Base-by-base conservation (phyloP, 1,140 invertebrate species). In the Chionoecetes opilio region DNA sequence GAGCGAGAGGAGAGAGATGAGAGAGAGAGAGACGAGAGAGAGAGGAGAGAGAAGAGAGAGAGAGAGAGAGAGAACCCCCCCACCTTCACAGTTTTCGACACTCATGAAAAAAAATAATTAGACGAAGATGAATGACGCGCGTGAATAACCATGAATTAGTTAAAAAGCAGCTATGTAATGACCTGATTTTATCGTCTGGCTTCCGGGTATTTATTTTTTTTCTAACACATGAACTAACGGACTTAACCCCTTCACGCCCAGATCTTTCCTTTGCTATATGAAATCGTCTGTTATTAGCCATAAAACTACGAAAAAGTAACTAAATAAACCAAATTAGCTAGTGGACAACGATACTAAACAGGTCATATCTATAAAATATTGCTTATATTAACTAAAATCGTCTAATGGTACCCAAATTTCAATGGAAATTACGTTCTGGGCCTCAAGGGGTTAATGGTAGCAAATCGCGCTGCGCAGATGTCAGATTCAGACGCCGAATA, bases 21-120 rank as follows among this genome's bases (percentile, higher is more conserved):
- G 53, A 75, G 53, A 75, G 53, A 75, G 53, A 75, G 53, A 75
- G 53, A 75, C n/a, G 53, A 75, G 53, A 75, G 53, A 75, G 53
- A 75, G 53, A 75, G 53, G 53, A 75, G 53, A 75, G 53, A 75
- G 53, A 75, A 75, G 53, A 75, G 53, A 75, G 53, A 75, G 53
- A 75, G 53, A 75, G 53, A 75, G 53, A 75, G 53, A 75, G 53
- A 75, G 53, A 6, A 75, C 63, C 26, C 63, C 26, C 63, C 26
- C 63, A 75, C 63, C 0, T 5, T 0, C 63, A 17, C 63, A 2
- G 5, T 75, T n/a, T 75, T 75, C n/a, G 21, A 75, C 2, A 26
- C 63, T 75, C 21, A 75, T 75, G n/a, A 75, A 75, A 75, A 75
- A 75, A 75, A 75, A 75, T 75, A 17, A 75, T 26, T 26, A 5